These are phyloP conservation scores for Cephus runcator DNA, from an alignment of 2,888 invertebrate species.

Conservation along the genomic window DNA sequence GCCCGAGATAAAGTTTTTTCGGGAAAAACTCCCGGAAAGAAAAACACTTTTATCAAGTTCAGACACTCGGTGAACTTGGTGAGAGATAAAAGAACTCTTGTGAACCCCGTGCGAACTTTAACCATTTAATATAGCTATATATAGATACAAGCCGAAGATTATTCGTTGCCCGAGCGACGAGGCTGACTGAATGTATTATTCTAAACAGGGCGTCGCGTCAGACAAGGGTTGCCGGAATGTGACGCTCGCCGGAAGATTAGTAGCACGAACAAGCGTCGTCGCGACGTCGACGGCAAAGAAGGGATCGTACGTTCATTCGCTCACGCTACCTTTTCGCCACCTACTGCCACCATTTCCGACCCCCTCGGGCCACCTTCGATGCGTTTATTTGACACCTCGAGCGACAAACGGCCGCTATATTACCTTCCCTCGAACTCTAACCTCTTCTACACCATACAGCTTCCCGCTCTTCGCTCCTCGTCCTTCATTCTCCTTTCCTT, in stretches of 20 bases:
- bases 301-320: neutral
- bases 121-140: constrained; percentile 49
- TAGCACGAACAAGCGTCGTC: constrained; percentile 24
- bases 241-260: constrained; percentile 29
- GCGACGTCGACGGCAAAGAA: constrained; percentile 1
- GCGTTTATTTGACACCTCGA: constrained; percentile 60
- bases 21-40: constrained; percentile 41
- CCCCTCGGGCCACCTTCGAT: constrained; percentile 41
- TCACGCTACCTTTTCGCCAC: neutral
- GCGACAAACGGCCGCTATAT: constrained; percentile 61
- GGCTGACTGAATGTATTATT: neutral
- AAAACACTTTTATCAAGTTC: constrained; percentile 61
- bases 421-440: constrained; percentile 46
- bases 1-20: constrained; percentile 1
- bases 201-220: constrained; percentile 3
- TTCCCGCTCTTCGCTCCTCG: neutral
- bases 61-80: constrained; percentile 53
- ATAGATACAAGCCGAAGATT: neutral
- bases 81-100: constrained; percentile 47
- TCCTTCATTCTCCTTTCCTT: constrained; percentile 3
- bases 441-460: constrained; percentile 8
- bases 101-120: constrained; percentile 46
- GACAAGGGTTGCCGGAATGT: constrained; percentile 37
- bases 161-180: neutral
- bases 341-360: neutral